Percentiles rank a stretch among this genome's conserved stretches.
phyloP scores from a whole-genome alignment of 2,888 invertebrate genomes.

The Agonopterix alstromeriana region DNA sequence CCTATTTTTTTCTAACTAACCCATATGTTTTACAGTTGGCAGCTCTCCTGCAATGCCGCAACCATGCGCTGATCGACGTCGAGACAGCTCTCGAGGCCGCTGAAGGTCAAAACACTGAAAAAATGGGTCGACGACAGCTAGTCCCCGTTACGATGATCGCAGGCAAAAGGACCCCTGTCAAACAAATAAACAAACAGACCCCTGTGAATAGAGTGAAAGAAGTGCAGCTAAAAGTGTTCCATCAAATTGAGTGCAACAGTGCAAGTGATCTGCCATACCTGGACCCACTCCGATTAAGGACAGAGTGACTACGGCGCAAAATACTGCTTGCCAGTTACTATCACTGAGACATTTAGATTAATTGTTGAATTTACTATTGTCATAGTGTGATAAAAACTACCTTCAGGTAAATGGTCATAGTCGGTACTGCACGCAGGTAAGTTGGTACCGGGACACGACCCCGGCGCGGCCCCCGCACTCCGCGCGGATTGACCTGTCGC shows the following conservation, averaged over 20 bases:
- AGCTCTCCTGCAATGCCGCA: slow-evolving; percentile 57
- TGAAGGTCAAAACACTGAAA: slow-evolving; percentile 44
- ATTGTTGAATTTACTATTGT: too few relatives aligned
- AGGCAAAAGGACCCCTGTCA: slow-evolving; percentile 11
- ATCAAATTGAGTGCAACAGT: slow-evolving; percentile 46
- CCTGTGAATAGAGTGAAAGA: slow-evolving; percentile 44
- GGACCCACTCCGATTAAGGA: slow-evolving; percentile 56
- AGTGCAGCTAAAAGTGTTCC: slow-evolving; percentile 60
- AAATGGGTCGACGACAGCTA: slow-evolving; percentile 37
- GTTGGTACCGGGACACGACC: too few relatives aligned
- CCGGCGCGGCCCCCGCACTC: too few relatives aligned
- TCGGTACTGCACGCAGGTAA: too few relatives aligned
- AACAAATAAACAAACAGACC: slow-evolving; percentile 14
- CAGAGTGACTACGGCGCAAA: slow-evolving; percentile 58
- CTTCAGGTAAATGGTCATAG: too few relatives aligned
- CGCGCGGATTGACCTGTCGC: too few relatives aligned
- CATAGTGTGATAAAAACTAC: too few relatives aligned
- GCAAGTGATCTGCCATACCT: slow-evolving; percentile 50
- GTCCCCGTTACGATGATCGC: slow-evolving; percentile 40
- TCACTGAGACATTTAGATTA: slow-evolving; percentile 19
- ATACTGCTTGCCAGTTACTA: slow-evolving; percentile 52
- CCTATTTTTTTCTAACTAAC: not conserved
- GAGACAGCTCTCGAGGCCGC: slow-evolving; percentile 73
- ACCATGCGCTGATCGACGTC: slow-evolving; percentile 65
- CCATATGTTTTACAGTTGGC: slow-evolving; percentile 36